Evolutionary conservation across 2,113 vertebrate species (phyloP), one percentile per base, ranked within the genome.

Genomic region (Crotophaga sulcirostris): DNA sequence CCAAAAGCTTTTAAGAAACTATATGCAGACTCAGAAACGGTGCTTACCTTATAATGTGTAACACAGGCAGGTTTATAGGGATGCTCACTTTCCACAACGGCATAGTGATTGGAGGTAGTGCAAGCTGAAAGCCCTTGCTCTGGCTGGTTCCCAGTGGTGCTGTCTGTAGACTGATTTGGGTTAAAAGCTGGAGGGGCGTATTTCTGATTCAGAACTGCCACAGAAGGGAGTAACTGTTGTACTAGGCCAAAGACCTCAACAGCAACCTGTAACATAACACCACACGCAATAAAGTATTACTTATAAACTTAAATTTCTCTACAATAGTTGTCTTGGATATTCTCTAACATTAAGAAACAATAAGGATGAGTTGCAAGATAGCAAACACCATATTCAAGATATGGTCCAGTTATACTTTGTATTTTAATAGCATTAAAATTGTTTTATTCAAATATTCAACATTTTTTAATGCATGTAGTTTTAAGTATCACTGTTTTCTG

Each of bases 141-240:
- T 4, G 99, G 99, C 34, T 99, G 99, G 96, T 99, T 99, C 89
- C 99, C 99, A 4, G 99, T 99, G 24, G 99, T 99, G 97, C 99
- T 99, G 94, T 99, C 99, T 45, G 99, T 99, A 58, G 99, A 99
- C 86, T 99, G 99, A 97, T 99, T 99, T 58, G 99, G 99, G 87
- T 99, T 99, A 96, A 99, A 99, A n/a, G 99, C 98, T 89, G 99
- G 99, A 31, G 99, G 99, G 68, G 99, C 99, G 2, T 99, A 99
- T 89, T 99, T 99, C 97, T 99, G 99, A 97, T 99, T 99, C 93
- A 99, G 97, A 93, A 99, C 98, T 51, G 99, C 99, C 70, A 99
- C 99, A 10, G 99, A 98, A 34, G 99, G 99, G 73, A 99, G 98
- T 69, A 99, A 96, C 84, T 99, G 99, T 62, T 99, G 99, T 55